A percentile compares a stretch with the other conserved stretches of the same genome.
These are phyloP conservation scores for Spongilla lacustris DNA, from an alignment of 37 sponge, comb jelly and placozoan genomes.

Conservation along the genomic window DNA sequence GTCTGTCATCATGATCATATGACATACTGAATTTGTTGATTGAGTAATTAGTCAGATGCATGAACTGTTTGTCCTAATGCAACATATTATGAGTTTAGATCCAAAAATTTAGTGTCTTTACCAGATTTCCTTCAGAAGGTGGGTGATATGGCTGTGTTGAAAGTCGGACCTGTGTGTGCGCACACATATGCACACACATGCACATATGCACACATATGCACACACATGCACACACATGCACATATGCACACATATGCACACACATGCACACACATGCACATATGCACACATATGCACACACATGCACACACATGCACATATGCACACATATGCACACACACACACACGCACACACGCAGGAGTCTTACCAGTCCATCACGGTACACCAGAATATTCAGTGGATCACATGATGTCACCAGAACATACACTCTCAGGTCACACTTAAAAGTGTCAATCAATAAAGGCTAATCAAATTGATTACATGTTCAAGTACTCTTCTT, in stretches of 20 bases:
- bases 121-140: slow-evolving; percentile 72
- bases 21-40: slow-evolving; percentile 86
- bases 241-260: not conserved
- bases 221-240: not conserved
- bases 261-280: not conserved
- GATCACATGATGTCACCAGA: slow-evolving; percentile 79
- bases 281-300: not conserved
- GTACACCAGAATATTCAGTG: slow-evolving; percentile 73
- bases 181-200: not conserved
- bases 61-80: slow-evolving; percentile 67
- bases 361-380: slow-evolving; percentile 78
- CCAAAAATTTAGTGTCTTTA: slow-evolving; percentile 17
- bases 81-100: slow-evolving; percentile 35
- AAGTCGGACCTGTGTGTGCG: slow-evolving; percentile 57
- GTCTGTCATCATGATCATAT: slow-evolving; percentile 67
- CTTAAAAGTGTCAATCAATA: slow-evolving; percentile 82
- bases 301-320: not conserved
- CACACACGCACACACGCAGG: too few species aligned
- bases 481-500: not conserved
- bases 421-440: slow-evolving; percentile 86
- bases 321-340: not conserved
- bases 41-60: slow-evolving; percentile 97
- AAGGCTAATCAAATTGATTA: slow-evolving; percentile 32
- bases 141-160: slow-evolving; percentile 61
- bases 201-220: not conserved